Evolutionary conservation across 2,888 invertebrate species (phyloP).

Genomic region (Bellardia bayeri): DNA sequence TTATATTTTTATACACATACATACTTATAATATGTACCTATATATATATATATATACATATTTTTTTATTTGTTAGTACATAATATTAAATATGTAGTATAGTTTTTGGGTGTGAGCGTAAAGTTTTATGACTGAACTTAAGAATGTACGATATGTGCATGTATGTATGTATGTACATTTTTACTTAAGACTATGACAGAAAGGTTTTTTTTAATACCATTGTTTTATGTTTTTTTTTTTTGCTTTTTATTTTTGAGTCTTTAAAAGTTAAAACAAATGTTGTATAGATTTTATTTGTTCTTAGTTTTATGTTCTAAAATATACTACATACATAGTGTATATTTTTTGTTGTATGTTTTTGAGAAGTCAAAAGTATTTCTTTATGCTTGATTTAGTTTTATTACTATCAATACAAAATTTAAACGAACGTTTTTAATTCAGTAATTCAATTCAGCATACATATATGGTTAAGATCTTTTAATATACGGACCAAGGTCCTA

Average conservation of each 20-base stretch:
- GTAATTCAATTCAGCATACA: no score
- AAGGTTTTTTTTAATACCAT: slow-evolving; percentile 6
- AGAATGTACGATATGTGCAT: slow-evolving; percentile 12
- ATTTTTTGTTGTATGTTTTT: not conserved
- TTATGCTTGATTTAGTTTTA: no score
- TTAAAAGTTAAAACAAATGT: not conserved
- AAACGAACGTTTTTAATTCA: no score
- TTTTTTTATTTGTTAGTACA: slow-evolving; percentile 47
- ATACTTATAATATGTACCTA: not conserved
- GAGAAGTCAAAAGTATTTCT: no score
- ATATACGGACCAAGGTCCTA: no score
- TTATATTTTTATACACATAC: slow-evolving; percentile 16
- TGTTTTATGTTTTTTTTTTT: slow-evolving; percentile 4
- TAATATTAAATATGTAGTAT: slow-evolving; percentile 16
- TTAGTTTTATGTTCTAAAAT: no score
- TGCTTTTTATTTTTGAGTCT: slow-evolving; percentile 4
- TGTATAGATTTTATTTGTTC: slow-evolving; percentile 10
- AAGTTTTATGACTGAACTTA: slow-evolving; percentile 14
- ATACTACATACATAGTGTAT: not conserved
- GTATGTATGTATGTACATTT: slow-evolving; percentile 23
- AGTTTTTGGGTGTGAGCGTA: slow-evolving; percentile 36
- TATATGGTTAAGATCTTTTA: no score
- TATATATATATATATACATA: not conserved
- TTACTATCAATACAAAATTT: no score
- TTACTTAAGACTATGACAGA: slow-evolving; percentile 19